A percentile compares a stretch with the other conserved stretches of the same genome.
These are phyloP conservation scores for Arctopsyche grandis DNA, from an alignment of 1,140 invertebrate genomes.

Conservation along the genomic window DNA sequence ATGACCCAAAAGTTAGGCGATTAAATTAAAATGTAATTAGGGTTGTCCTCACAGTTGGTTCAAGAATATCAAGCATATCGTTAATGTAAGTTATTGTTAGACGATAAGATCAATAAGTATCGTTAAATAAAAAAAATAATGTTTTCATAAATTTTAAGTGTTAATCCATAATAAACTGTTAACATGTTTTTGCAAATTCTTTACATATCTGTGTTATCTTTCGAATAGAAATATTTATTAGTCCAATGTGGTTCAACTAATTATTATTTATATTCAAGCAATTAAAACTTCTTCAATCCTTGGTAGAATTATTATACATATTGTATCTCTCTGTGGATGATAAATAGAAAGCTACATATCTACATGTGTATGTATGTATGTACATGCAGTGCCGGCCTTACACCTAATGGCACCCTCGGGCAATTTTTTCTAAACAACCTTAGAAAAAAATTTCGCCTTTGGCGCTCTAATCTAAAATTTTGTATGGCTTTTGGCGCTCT, in stretches of 20 bases:
- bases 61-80: conserved; percentile 50
- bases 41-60: conserved; percentile 5
- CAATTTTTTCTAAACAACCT: no score
- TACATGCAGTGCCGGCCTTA: no score
- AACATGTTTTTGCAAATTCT: conserved; percentile 3
- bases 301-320: not conserved
- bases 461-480: no score
- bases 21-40: not conserved
- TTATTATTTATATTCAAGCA: not conserved
- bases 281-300: not conserved
- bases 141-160: conserved; percentile 26
- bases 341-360: no score
- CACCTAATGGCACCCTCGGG: no score
- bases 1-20: not conserved
- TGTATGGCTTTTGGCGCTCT: no score
- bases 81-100: not conserved
- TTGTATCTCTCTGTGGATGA: no score
- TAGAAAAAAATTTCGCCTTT: no score
- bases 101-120: not conserved
- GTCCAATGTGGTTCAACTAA: conserved; percentile 9
- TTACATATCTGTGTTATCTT: conserved; percentile 3
- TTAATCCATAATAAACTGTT: conserved; percentile 5
- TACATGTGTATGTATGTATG: no score
- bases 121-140: conserved; percentile 15
- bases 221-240: not conserved